Evolutionary conservation across 2,797 vertebrate species (phyloP), one percentile per base, ranked within the genome.

Genomic region (Melopsittacus undulatus): DNA sequence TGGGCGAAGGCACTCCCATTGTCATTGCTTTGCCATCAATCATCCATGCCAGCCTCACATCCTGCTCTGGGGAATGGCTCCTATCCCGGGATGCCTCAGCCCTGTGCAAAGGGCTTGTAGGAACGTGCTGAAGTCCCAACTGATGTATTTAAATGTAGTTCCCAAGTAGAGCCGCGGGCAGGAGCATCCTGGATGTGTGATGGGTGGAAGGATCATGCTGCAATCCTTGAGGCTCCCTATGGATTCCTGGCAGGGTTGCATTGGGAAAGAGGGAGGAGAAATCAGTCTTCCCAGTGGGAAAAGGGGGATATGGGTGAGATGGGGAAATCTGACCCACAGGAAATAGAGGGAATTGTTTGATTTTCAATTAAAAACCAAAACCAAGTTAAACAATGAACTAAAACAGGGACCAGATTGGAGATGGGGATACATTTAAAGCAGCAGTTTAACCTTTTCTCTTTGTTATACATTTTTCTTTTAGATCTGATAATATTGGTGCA

Each of bases 111-210:
- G 62, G 18, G 62, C 51, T 27, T 13, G 46, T 4, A 16, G 72
- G 62, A 74, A 5, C 1, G 1, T 27, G 62, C 10, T 0, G 2
- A 49, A 61, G 52, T 32, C 12, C 21, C 0, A 0, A 19, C 19
- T n/a, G 70, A 16, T 0, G 10, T 6, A 1, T 40, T 21, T 2
- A 7, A 20, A 46, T 26, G 46, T 20, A 1, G 49, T 64, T 7
- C 27, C 63, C 24, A 5, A 10, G 52, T 0, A 1, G n/a, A n/a
- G 57, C 6, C 3, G 2, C 0, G 1, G 22, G 38, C 19, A 68
- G n/a, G 32, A 69, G 40, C 23, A 8, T 14, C 16, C 70, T 0
- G 2, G 73, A 45, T 43, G 11, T 23, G 67, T 2, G 80, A 29
- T 40, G 45, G 38, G 30, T 46, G 22, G 40, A 40, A 40, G 48